A percentile compares a stretch with the other conserved stretches of the same genome.
These are phyloP conservation scores for Pyrgilauda ruficollis DNA, from an alignment of 2,113 vertebrate species.

Conservation along the genomic window DNA sequence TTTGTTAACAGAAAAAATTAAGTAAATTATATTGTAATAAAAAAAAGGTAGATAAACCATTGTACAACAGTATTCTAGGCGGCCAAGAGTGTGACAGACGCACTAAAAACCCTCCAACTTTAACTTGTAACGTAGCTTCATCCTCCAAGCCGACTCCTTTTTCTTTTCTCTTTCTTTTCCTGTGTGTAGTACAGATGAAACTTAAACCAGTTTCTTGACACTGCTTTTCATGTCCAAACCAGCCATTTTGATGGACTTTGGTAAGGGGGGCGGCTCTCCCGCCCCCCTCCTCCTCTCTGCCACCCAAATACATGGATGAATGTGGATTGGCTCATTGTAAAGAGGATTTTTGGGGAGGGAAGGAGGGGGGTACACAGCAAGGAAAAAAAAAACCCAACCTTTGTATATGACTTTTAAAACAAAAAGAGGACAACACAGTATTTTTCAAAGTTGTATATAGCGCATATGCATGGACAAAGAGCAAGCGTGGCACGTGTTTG, in stretches of 20 bases:
- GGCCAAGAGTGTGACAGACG: slow-evolving; percentile 85
- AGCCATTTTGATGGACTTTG: slow-evolving; percentile 85
- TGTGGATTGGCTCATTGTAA: slow-evolving; percentile 82
- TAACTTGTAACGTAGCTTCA: slow-evolving; percentile 91
- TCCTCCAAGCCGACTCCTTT: slow-evolving; percentile 78
- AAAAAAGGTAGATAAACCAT: slow-evolving; percentile 89
- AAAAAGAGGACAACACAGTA: slow-evolving; percentile 88
- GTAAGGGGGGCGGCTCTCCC: slow-evolving; percentile 50
- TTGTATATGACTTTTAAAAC: slow-evolving; percentile 89
- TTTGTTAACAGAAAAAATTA: slow-evolving; percentile 93
- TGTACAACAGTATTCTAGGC: slow-evolving; percentile 99
- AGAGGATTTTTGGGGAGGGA: slow-evolving; percentile 63
- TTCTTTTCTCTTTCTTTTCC: slow-evolving; percentile 75
- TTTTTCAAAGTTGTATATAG: slow-evolving; percentile 99
- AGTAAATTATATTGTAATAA: slow-evolving; percentile 99
- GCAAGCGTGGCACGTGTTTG: slow-evolving; percentile 99
- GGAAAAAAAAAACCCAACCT: slow-evolving; percentile 60
- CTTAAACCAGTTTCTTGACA: slow-evolving; percentile 81
- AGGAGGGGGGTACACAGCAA: slow-evolving; percentile 50
- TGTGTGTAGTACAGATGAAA: slow-evolving; percentile 82
- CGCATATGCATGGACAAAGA: slow-evolving; percentile 97
- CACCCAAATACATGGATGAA: slow-evolving; percentile 68
- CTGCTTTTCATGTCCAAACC: slow-evolving; percentile 90
- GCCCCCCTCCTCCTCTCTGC: slow-evolving; percentile 34
- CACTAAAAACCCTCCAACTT: slow-evolving; percentile 84